These are phyloP conservation scores for Phrynocephalus vlangalii DNA, from an alignment of 2,797 vertebrate species.

Conservation along the genomic window DNA sequence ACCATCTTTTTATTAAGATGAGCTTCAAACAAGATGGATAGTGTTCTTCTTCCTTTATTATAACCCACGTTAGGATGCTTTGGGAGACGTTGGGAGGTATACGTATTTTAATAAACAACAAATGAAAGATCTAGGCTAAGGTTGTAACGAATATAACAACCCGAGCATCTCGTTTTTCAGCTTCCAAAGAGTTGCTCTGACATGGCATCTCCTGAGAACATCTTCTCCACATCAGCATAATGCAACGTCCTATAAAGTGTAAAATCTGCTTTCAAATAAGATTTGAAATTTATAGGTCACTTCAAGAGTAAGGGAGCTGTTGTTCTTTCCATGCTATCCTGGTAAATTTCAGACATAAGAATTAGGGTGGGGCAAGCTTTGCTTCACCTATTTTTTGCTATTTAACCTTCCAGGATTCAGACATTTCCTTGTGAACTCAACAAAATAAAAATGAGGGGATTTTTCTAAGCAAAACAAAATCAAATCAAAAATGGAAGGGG, in stretches of 20 bases:
- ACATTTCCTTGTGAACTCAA: too few species aligned
- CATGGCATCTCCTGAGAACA: neutral
- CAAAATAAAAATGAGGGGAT: too few species aligned
- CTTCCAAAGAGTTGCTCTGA: neutral
- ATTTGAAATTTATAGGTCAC: constrained; percentile 8
- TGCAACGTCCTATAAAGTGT: neutral
- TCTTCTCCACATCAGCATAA: neutral
- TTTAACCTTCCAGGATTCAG: neutral
- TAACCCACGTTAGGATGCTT: neutral
- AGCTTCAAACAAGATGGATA: neutral
- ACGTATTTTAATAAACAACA: neutral
- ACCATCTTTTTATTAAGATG: neutral
- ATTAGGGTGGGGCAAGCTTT: neutral
- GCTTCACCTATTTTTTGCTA: neutral
- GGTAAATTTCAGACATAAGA: neutral
- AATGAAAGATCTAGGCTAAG: neutral
- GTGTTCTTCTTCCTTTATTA: neutral
- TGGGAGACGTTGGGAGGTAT: neutral
- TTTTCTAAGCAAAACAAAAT: too few species aligned
- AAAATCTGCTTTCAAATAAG: neutral
- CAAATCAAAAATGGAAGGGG: too few species aligned
- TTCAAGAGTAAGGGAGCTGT: neutral
- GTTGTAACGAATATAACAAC: neutral
- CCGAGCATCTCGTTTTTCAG: neutral
- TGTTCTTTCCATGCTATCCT: neutral